These are phyloP conservation scores for Pseudomyrmex dendroicus DNA, from an alignment of 1,140 invertebrate species.

Conservation along the genomic window DNA sequence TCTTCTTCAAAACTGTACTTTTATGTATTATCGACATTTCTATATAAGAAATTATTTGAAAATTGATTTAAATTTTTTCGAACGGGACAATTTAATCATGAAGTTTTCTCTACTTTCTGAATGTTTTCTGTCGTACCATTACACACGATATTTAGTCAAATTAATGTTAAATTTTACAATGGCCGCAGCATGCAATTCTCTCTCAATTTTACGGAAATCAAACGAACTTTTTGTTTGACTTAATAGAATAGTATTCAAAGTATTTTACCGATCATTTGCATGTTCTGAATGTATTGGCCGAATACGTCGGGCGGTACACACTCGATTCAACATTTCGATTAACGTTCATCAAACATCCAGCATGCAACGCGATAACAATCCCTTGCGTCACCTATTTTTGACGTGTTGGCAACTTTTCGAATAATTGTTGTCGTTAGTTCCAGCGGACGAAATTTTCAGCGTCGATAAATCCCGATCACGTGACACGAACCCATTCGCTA, in stretches of 20 bases:
- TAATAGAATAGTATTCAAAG: neutral
- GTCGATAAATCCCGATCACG: constrained; percentile 56
- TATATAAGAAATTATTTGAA: neutral
- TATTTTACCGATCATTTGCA: constrained; percentile 2
- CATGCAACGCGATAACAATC: constrained; percentile 61
- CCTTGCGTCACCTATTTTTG: constrained; percentile 62
- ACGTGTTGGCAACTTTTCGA: constrained; percentile 63
- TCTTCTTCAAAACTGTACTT: constrained; percentile 3
- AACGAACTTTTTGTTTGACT: too few species aligned
- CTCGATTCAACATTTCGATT: constrained; percentile 67
- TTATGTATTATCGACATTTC: neutral
- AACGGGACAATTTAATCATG: neutral
- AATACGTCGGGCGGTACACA: neutral
- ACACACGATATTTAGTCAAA: too few species aligned
- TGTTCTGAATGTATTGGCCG: neutral
- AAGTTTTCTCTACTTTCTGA: too few species aligned
- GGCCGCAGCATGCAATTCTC: too few species aligned
- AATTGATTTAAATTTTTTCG: neutral
- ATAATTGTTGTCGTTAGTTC: constrained; percentile 55
- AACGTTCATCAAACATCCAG: constrained; percentile 67
- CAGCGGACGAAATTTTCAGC: constrained; percentile 49
- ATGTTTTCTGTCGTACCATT: too few species aligned
- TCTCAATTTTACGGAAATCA: too few species aligned
- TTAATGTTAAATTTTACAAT: too few species aligned
- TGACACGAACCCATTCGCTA: constrained; percentile 49